Evolutionary conservation across 2,888 invertebrate species (phyloP), one percentile per base, ranked within the genome.

Genomic region (Polylopha cassiicola): DNA sequence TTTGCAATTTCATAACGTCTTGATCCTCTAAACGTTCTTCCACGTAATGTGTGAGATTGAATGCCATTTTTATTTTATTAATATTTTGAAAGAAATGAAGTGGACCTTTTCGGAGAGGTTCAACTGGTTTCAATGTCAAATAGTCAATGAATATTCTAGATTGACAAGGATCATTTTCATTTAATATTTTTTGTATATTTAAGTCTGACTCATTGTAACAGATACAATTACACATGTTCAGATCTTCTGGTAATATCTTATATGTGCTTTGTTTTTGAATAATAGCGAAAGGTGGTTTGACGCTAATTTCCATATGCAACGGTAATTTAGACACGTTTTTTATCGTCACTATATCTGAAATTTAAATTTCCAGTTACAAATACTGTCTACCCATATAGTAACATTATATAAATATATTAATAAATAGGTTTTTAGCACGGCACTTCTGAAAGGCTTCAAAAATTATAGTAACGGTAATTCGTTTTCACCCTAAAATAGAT

Each of bases 241-340:
- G 73, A 30, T 84, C 81, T 18, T 73, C 55, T 0, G 56, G 43
- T 10, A 51, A 33, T 48, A 84, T 60, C 64, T 75, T 80, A 43
- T 84, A 84, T 1, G 78, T 67, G 16, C 56, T 56, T 29, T 61
- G 60, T 51, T 73, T 80, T 39, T 80, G 72, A 46, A 85, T 64
- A 20, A 85, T 64, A 9, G 73, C 70, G 58, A 89, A 89, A 1
- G 89, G 89, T 26, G 75, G 66, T 44, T 79, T 81, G 1, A 86
- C 63, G 37, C 53, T 69, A 14, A 89, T 61, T 26, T 78, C 80
- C 10, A 87, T 66, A 42, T 80, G 75, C 29, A 89, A 55, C 26
- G 82, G 76, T 14, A 89, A 53, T 44, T 73, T 80, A 0, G 89
- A 87, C 22, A 84, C 71, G 61, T 90, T 90, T 46, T 76, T 87